Percentiles rank a stretch among this genome's conserved stretches.
Conservation (phyloP, 2,113 vertebrate species). For the Antechinus stuartii region DNA sequence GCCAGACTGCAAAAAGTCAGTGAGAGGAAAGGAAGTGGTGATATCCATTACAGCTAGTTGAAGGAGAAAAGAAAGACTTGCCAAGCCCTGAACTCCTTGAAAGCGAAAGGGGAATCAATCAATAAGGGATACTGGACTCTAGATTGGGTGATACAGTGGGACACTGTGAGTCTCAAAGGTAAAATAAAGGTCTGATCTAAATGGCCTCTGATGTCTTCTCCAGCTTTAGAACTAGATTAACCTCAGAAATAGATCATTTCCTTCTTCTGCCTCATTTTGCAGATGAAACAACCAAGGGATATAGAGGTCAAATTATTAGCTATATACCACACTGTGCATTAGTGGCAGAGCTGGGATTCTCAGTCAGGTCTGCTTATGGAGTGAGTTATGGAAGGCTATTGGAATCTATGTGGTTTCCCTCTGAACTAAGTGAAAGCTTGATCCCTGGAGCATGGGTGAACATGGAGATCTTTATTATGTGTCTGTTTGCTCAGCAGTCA, state of each 20-base stretch:
- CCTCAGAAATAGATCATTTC: background rate
- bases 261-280: background rate
- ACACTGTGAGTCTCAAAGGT: background rate
- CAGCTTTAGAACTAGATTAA: background rate
- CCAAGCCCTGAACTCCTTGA: background rate
- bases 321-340: slow-evolving; percentile 37
- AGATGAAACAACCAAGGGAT: background rate
- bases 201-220: background rate
- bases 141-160: background rate
- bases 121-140: background rate
- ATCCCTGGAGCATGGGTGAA: background rate
- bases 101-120: background rate
- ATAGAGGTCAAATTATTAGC: background rate
- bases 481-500: background rate
- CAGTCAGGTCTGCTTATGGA: background rate
- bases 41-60: background rate
- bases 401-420: background rate
- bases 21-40: background rate
- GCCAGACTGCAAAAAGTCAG: background rate
- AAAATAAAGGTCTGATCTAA: background rate
- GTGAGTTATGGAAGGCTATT: background rate
- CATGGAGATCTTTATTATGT: slow-evolving; percentile 1
- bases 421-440: background rate
- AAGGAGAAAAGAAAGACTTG: background rate
- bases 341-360: background rate